phyloP scores from a whole-genome alignment of 2,888 invertebrate species.

The Tromatobia lineatoria region DNA sequence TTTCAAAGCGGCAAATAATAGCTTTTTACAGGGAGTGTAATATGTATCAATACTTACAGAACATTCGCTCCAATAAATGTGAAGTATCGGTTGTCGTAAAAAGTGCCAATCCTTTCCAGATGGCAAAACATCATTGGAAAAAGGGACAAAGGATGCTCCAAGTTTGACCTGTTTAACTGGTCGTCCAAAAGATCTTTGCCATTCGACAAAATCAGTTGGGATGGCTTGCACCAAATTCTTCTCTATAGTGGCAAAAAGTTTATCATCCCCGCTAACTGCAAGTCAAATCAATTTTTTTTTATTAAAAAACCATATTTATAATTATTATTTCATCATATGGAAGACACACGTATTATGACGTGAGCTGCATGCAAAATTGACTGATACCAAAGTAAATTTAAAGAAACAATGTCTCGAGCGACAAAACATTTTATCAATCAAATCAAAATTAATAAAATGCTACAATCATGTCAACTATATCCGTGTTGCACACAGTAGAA shows the following conservation, averaged over 20 bases:
- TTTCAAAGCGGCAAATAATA: background rate
- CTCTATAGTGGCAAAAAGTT: conserved; percentile 94
- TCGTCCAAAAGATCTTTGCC: conserved; percentile 96
- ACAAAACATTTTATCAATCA: no score
- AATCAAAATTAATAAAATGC: no score
- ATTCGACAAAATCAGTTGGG: conserved; percentile 95
- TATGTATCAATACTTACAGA: conserved; percentile 88
- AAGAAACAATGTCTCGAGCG: no score
- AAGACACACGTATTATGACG: no score
- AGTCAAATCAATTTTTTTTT: conserved; percentile 11
- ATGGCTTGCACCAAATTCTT: conserved; percentile 92
- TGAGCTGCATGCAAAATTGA: no score
- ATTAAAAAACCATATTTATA: no score
- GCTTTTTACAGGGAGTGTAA: background rate
- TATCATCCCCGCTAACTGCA: conserved; percentile 94
- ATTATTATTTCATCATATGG: no score
- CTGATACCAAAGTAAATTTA: no score
- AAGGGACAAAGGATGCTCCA: conserved; percentile 93
- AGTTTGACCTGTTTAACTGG: conserved; percentile 94
- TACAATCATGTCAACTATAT: no score
- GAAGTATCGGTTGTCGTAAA: conserved; percentile 95
- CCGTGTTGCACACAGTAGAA: no score
- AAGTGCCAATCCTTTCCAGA: conserved; percentile 92
- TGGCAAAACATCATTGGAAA: conserved; percentile 91
- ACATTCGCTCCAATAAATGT: conserved; percentile 98